phyloP scores from a whole-genome alignment of 2,888 invertebrate genomes.

The Microdon myrmicae region DNA sequence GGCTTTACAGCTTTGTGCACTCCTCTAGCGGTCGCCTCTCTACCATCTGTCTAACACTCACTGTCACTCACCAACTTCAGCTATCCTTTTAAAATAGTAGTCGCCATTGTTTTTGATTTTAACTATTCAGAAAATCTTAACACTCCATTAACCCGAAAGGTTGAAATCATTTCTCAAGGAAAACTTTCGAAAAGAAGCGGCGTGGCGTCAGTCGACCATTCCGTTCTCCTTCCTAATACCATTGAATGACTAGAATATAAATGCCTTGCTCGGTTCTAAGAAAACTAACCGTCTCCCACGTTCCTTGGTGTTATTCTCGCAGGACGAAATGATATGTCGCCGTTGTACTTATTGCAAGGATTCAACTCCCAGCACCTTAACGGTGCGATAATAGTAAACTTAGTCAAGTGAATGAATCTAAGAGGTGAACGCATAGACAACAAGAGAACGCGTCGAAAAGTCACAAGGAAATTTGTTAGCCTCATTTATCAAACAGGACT shows the following conservation, averaged over 20 bases:
- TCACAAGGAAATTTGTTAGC: conserved; percentile 44
- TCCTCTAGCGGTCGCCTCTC: background rate
- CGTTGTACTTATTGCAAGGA: too few relatives aligned
- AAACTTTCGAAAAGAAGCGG: conserved; percentile 28
- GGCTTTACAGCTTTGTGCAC: conserved; percentile 19
- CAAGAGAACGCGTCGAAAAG: conserved; percentile 28
- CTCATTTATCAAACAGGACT: conserved; percentile 52
- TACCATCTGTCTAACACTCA: too few relatives aligned
- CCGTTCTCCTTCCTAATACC: too few relatives aligned
- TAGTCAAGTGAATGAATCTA: conserved; percentile 40
- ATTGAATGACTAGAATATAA: too few relatives aligned
- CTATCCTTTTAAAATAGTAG: too few relatives aligned
- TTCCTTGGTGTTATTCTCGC: too few relatives aligned
- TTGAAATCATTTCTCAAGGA: conserved; percentile 42
- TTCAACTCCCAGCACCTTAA: background rate
- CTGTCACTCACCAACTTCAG: too few relatives aligned
- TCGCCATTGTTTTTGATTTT: conserved; percentile 35
- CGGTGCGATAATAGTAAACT: conserved; percentile 19
- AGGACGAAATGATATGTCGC: too few relatives aligned
- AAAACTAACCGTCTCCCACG: too few relatives aligned
- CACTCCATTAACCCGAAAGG: conserved; percentile 49
- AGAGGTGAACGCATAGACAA: conserved; percentile 7
- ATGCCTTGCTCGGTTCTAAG: too few relatives aligned
- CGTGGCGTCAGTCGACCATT: conserved; percentile 22
- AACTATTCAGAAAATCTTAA: conserved; percentile 41